A percentile compares a stretch with the other conserved stretches of the same genome.
Evolutionary conservation across 2,888 invertebrate species (phyloP).

Genomic region (Luperina nickerlii): DNA sequence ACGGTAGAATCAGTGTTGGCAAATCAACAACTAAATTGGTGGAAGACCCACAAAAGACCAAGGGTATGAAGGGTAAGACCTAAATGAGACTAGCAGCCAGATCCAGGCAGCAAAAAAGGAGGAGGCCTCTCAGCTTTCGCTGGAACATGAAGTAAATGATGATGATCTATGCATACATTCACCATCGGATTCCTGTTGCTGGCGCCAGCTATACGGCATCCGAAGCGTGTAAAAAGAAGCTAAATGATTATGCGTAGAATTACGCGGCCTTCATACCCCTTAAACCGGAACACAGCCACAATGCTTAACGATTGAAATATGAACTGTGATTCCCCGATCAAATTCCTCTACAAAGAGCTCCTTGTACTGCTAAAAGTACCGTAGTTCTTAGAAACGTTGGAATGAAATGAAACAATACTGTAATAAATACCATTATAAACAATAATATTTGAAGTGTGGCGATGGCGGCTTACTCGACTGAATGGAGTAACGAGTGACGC

Average conservation of each 20-base stretch:
- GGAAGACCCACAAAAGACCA: neutral
- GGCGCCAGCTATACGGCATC: neutral
- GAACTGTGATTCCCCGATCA: neutral
- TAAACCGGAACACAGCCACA: neutral
- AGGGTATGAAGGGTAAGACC: neutral
- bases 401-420: conserved; percentile 50
- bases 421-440: conserved; percentile 49
- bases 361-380: conserved; percentile 21
- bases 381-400: conserved; percentile 21
- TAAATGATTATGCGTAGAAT: neutral
- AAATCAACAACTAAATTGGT: neutral
- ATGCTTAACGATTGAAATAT: conserved; percentile 7
- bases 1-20: neutral
- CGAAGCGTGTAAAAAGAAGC: neutral
- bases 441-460: conserved; percentile 41
- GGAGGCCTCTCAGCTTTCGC: neutral
- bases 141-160: neutral
- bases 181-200: neutral
- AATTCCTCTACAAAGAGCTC: conserved; percentile 23
- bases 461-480: conserved; percentile 23
- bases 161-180: neutral
- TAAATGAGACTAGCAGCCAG: neutral
- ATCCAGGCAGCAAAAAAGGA: neutral
- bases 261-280: conserved; percentile 6
- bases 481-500: conserved; percentile 30